Conservation (phyloP, 2,888 invertebrate genomes). For the Netelia melanura region DNA sequence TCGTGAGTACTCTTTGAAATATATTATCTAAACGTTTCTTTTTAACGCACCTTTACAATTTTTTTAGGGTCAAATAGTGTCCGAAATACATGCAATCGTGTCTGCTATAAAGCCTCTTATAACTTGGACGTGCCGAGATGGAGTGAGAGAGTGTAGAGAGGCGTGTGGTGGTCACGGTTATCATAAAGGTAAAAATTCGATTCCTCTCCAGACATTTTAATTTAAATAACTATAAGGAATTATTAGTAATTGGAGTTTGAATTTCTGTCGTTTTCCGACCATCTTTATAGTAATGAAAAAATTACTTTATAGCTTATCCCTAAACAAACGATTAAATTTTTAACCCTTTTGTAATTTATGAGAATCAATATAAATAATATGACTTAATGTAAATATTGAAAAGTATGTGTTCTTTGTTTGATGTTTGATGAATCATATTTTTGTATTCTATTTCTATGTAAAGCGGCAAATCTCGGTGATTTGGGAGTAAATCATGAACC, state of each 20-base stretch:
- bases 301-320: no score
- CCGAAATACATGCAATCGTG: constrained; percentile 90
- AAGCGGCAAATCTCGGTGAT: constrained; percentile 93
- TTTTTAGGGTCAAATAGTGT: constrained; percentile 88
- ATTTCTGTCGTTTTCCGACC: no score
- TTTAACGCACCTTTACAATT: not conserved
- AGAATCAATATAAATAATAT: no score
- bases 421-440: not conserved
- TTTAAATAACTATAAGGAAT: no score
- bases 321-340: no score
- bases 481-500: constrained; percentile 95
- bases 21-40: constrained; percentile 13
- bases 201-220: no score
- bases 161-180: constrained; percentile 96
- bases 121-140: constrained; percentile 91
- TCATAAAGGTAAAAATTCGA: constrained; percentile 86
- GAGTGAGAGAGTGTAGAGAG: constrained; percentile 93
- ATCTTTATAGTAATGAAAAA: no score
- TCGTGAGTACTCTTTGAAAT: constrained; percentile 73
- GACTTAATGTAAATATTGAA: no score
- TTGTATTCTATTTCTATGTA: not conserved
- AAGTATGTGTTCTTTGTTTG: no score
- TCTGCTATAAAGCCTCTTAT: constrained; percentile 89
- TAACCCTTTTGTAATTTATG: no score
- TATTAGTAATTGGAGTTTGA: no score